Percentiles rank a stretch among this genome's conserved stretches.
Conservation (phyloP, 2,888 invertebrate species). For the Agrotis puta region DNA sequence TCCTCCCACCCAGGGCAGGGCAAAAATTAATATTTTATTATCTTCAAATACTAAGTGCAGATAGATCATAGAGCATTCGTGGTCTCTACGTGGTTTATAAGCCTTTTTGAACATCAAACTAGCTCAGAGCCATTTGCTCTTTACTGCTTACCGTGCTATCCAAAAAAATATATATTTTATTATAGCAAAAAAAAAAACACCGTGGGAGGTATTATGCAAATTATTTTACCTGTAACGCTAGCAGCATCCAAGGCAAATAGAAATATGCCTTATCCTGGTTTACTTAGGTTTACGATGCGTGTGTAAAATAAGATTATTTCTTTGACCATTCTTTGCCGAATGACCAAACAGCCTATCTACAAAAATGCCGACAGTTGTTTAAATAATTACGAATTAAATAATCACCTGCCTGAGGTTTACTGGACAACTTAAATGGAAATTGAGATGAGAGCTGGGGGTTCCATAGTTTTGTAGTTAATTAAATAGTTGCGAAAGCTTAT, state of each 20-base stretch:
- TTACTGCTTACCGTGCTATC: conserved; percentile 2
- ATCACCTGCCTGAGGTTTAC: conserved; percentile 26
- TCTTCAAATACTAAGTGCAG: neutral
- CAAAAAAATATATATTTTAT: conserved; percentile 66
- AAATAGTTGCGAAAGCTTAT: too few relatives aligned
- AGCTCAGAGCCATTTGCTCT: neutral
- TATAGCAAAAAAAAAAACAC: conserved; percentile 72
- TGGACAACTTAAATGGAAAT: conserved; percentile 1
- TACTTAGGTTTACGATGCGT: conserved; percentile 89
- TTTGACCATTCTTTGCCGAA: conserved; percentile 82
- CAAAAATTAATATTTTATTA: neutral
- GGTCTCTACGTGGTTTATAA: neutral
- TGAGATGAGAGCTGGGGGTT: neutral
- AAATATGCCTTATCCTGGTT: conserved; percentile 83
- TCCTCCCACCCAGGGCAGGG: too few relatives aligned
- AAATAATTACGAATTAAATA: conserved; percentile 42
- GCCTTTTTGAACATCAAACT: neutral
- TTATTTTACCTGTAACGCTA: conserved; percentile 87
- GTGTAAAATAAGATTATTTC: conserved; percentile 87
- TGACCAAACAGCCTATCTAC: conserved; percentile 70
- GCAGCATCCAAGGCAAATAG: conserved; percentile 83
- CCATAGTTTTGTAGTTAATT: neutral
- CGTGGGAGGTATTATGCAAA: conserved; percentile 90
- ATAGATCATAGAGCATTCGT: too few relatives aligned
- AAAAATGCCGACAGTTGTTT: conserved; percentile 64